phyloP scores from a whole-genome alignment of 2,113 vertebrate species.

The Chionomys nivalis region DNA sequence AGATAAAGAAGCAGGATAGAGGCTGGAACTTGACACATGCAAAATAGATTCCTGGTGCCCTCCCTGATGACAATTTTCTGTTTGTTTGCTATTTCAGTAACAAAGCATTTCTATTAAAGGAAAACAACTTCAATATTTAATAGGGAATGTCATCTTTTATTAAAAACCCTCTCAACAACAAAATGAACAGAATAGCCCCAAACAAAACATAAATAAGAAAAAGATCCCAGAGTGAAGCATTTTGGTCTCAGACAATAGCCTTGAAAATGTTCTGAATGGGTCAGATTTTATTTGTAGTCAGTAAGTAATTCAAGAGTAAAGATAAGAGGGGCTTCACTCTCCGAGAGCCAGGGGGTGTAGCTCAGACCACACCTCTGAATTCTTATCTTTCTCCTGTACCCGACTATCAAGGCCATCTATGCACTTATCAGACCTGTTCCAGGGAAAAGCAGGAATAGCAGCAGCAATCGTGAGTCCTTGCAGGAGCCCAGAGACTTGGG shows the following conservation, averaged over 20 bases:
- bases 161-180: constrained; percentile 55
- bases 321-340: constrained; percentile 82
- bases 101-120: constrained; percentile 66
- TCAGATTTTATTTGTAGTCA: constrained; percentile 80
- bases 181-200: constrained; percentile 17
- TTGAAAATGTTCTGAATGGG: not conserved
- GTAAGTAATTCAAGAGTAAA: constrained; percentile 85
- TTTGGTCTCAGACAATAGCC: constrained; percentile 49
- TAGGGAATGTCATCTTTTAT: constrained; percentile 70
- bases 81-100: constrained; percentile 48
- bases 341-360: constrained; percentile 74
- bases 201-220: constrained; percentile 44
- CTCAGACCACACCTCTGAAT: constrained; percentile 81
- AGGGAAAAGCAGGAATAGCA: constrained; percentile 82
- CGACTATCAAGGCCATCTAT: constrained; percentile 84
- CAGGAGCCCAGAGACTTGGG: constrained; percentile 59
- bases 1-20: rapidly evolving
- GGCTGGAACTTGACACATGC: not conserved
- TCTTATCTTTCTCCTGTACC: constrained; percentile 83
- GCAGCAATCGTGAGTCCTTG: constrained; percentile 60
- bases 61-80: not conserved
- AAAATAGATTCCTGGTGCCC: not conserved
- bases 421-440: constrained; percentile 76
- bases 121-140: constrained; percentile 75
- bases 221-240: constrained; percentile 60